Evolutionary conservation across 2,797 vertebrate species (phyloP), one percentile per base, ranked within the genome.

Genomic region (Staurois parvus): DNA sequence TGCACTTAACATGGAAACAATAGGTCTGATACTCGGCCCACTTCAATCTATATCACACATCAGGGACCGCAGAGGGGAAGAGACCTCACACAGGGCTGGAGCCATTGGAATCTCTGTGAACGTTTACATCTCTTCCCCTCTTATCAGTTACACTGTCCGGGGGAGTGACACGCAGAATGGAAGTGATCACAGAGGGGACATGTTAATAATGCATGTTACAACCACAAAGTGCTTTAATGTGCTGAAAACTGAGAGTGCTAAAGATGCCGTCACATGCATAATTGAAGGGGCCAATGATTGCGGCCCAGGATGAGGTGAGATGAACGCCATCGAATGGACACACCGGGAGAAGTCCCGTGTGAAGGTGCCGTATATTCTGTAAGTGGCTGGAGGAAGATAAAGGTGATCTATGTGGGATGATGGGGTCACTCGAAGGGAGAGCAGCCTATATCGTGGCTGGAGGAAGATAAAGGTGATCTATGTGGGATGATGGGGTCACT

Each of bases 261-360:
- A 86, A 83, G 68, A 87, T 62, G 62, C 24, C 28, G 52, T 28
- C n/a, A 56, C 76, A 84, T 87, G 34, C 75, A 87, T 87, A 40
- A 87, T 87, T 78, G 2, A 87, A n/a, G 42, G 15, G 21, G 11
- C 66, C 19, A 68, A 56, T 67, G 19, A 74, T 42, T 83, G 79
- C 48, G 10, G 10, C 42, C 10, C 68, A 29, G 52, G 30, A n/a
- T 21, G 17, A 28, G 56, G 67, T 37, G 45, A 72, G 13, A 52
- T 52, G 48, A 52, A 52, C 13, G 17, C 0, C 17, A 19, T 52
- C 2, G 15, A 48, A 37, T 32, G 24, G 40, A 24, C 37, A 11
- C 42, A 30, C 4, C 30, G 77, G n/a, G 42, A 64, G 30, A 19
- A 29, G 64, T 40, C 34, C 10, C 21, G 48, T 26, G n/a, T 26